Evolutionary conservation across 2,888 invertebrate genomes (phyloP).

Genomic region (Zygaena filipendulae): DNA sequence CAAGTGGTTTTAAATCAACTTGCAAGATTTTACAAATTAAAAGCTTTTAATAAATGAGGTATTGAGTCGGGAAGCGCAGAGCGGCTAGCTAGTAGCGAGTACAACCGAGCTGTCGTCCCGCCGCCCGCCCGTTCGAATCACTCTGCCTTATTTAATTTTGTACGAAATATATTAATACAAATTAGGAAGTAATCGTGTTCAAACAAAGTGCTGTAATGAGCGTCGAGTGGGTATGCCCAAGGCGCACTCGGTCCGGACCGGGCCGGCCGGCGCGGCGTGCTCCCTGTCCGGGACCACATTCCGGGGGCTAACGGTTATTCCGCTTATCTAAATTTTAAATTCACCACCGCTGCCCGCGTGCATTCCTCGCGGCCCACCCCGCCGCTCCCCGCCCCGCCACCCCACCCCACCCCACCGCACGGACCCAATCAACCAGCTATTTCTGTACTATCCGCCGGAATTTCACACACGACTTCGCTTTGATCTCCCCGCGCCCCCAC

Average conservation of each 20-base stretch:
- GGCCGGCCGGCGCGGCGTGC: constrained; percentile 1
- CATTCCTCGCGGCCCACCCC: constrained; percentile 10
- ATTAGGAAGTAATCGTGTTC: no score
- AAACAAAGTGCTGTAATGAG: no score
- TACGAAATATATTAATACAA: no score
- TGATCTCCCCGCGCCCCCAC: constrained; percentile 19
- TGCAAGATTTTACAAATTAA: no score
- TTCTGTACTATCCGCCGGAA: constrained; percentile 37
- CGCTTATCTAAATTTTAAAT: constrained; percentile 64
- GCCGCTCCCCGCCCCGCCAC: constrained; percentile 28
- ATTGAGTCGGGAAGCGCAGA: no score
- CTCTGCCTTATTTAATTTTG: no score
- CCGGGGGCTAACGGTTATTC: constrained; percentile 38
- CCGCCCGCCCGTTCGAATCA: no score
- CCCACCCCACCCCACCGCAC: constrained; percentile 49
- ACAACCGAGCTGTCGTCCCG: no score
- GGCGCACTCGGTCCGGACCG: not conserved
- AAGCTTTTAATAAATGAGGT: no score
- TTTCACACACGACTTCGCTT: constrained; percentile 47
- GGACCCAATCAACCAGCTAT: constrained; percentile 51
- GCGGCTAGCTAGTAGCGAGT: no score
- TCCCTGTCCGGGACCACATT: constrained; percentile 1
- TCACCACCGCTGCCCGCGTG: constrained; percentile 20
- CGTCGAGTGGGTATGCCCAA: not conserved
- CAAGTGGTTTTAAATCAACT: no score